Percentiles rank a stretch among this genome's conserved stretches.
phyloP scores from a whole-genome alignment of 92 coral and sea anemone species.

The Actinernus sp. region DNA sequence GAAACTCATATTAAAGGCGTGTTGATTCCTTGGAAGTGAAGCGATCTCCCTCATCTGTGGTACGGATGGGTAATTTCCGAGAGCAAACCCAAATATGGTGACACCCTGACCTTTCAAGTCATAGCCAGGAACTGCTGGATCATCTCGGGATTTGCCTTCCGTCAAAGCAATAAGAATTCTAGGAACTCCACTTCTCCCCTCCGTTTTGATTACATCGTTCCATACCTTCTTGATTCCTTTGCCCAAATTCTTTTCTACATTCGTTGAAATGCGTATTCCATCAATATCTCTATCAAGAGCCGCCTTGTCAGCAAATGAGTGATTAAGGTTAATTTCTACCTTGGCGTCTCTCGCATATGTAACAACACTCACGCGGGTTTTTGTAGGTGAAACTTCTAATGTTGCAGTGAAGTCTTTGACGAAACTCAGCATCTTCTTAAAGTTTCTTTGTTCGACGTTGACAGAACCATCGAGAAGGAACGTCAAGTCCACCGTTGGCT shows the following conservation, averaged over 20 bases:
- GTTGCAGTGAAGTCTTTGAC: slow-evolving; percentile 7
- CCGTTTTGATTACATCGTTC: slow-evolving; percentile 9
- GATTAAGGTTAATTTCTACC: neutral
- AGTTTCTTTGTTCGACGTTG: slow-evolving; percentile 4
- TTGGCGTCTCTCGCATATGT: neutral
- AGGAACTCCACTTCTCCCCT: slow-evolving; percentile 1
- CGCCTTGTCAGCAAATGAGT: slow-evolving; percentile 6
- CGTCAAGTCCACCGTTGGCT: slow-evolving; percentile 22
- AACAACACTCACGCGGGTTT: slow-evolving; percentile 12
- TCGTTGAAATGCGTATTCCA: neutral
- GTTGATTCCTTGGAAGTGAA: slow-evolving; percentile 11
- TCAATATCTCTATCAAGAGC: slow-evolving; percentile 7
- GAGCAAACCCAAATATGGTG: slow-evolving; percentile 18
- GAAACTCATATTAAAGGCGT: neutral
- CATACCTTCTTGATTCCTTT: slow-evolving; percentile 6
- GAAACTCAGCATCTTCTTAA: neutral
- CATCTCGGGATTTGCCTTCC: slow-evolving; percentile 37
- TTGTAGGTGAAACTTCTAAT: slow-evolving; percentile 10
- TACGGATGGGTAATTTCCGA: slow-evolving; percentile 10
- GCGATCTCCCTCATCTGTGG: slow-evolving; percentile 26
- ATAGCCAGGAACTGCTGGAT: slow-evolving; percentile 10
- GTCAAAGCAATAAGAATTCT: slow-evolving; percentile 17
- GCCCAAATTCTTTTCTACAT: slow-evolving; percentile 26
- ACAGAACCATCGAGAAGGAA: slow-evolving; percentile 29
- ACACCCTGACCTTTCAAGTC: slow-evolving; percentile 8